Percentiles rank a stretch among this genome's conserved stretches.
phyloP scores from a whole-genome alignment of 2,888 invertebrate species.

The Latrodectus hesperus region DNA sequence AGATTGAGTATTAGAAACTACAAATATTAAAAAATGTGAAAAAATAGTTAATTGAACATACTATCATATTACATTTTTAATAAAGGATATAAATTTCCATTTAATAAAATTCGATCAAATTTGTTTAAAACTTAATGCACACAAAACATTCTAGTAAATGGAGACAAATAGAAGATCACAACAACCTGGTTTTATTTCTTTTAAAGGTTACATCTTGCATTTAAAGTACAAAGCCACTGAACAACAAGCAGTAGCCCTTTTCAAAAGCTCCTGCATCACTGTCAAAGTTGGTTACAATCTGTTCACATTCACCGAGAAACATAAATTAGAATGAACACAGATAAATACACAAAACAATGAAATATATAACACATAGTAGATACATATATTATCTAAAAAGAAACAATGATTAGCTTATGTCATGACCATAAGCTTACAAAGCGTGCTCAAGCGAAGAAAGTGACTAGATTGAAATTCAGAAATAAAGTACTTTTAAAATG shows the following conservation, averaged over 20 bases:
- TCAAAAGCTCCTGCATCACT: constrained; percentile 20
- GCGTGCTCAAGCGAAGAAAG: constrained; percentile 53
- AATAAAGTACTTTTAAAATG: constrained; percentile 28
- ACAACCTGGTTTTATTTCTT: constrained; percentile 57
- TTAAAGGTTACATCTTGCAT: constrained; percentile 29
- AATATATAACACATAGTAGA: constrained; percentile 35
- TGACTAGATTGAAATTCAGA: constrained; percentile 38
- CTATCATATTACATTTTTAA: no score
- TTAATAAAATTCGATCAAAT: no score
- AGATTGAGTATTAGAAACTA: no score
- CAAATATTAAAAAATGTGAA: no score
- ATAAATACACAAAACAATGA: constrained; percentile 47
- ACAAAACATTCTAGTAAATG: no score
- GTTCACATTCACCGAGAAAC: constrained; percentile 40
- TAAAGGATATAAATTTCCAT: no score
- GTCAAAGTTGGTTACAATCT: constrained; percentile 34
- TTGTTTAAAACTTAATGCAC: no score
- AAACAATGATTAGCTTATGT: constrained; percentile 47
- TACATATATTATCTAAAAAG: constrained; percentile 42
- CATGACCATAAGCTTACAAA: constrained; percentile 29
- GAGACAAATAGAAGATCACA: constrained; percentile 29
- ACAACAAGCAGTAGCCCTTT: constrained; percentile 17
- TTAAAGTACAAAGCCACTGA: constrained; percentile 38
- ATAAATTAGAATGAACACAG: constrained; percentile 52
- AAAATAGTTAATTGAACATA: no score